phyloP scores from a whole-genome alignment of 2,797 vertebrate species.

The Xenops minutus region DNA sequence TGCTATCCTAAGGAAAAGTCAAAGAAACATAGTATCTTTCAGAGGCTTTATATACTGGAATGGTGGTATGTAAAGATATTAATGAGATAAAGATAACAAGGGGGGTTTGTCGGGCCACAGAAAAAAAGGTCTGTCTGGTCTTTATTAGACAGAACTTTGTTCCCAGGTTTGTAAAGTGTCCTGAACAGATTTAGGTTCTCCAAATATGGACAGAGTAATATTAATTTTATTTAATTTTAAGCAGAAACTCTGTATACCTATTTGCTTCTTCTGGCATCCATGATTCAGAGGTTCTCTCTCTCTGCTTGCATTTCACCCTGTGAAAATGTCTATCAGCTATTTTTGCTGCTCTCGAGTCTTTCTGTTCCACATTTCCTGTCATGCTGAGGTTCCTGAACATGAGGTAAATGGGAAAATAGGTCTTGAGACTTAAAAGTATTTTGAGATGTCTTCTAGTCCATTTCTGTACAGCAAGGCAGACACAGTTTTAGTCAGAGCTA shows the following conservation, averaged over 20 bases:
- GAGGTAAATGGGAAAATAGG: not conserved
- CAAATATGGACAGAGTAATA: not conserved
- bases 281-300: not conserved
- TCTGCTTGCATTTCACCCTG: not conserved
- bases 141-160: not conserved
- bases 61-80: not conserved
- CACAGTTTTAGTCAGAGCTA: not conserved
- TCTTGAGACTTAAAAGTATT: not conserved
- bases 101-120: accelerated
- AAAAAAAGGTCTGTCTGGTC: not conserved
- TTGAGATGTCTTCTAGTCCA: not conserved
- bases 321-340: not conserved
- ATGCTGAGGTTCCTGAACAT: accelerated
- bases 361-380: not conserved
- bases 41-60: not conserved
- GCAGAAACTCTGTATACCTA: not conserved
- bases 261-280: not conserved
- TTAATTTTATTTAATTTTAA: not conserved
- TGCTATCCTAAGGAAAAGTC: too few species aligned
- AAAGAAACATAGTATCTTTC: not conserved
- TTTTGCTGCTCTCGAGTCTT: not conserved
- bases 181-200: not conserved
- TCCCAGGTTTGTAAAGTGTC: not conserved
- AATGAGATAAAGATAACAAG: not conserved
- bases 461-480: not conserved